Percentiles rank a stretch among this genome's conserved stretches.
Evolutionary conservation across 37 sponge, comb jelly and placozoan species (phyloP).

Genomic region (Ephydatia muelleri): DNA sequence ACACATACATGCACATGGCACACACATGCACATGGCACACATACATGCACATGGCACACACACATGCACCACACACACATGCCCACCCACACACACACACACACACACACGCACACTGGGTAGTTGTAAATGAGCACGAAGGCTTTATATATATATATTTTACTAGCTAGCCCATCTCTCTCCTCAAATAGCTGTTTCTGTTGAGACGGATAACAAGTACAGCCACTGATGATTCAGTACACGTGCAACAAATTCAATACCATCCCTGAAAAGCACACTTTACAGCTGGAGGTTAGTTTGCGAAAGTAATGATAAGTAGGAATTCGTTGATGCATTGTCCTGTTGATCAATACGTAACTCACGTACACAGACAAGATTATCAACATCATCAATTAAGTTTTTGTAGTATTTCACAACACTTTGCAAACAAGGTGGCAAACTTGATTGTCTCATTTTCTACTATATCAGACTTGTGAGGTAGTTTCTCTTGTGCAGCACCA

Average conservation of each 20-base stretch:
- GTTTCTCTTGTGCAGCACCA: neutral
- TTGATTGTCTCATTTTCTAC: neutral
- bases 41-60: too few species aligned
- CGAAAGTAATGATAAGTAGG: too few species aligned
- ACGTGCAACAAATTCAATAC: conserved; percentile 27
- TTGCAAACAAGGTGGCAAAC: conserved; percentile 4
- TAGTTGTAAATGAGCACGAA: neutral
- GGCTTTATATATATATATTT: neutral
- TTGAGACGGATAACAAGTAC: too few species aligned
- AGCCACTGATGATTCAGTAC: conserved; percentile 56
- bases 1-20: conserved; percentile 8
- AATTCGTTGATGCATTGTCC: neutral
- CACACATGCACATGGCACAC: too few species aligned
- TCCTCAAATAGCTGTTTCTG: too few species aligned
- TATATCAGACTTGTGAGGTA: neutral
- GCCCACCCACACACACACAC: neutral
- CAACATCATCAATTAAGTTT: neutral
- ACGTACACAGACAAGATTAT: neutral
- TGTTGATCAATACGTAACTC: neutral
- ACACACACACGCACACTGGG: neutral
- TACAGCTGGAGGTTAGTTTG: too few species aligned
- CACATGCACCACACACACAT: conserved; percentile 29
- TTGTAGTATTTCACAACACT: conserved; percentile 26
- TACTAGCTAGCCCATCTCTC: neutral
- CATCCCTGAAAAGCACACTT: conserved; percentile 66